Evolutionary conservation across 2,797 vertebrate genomes (phyloP).

Genomic region (Mormyrops boulengeri): DNA sequence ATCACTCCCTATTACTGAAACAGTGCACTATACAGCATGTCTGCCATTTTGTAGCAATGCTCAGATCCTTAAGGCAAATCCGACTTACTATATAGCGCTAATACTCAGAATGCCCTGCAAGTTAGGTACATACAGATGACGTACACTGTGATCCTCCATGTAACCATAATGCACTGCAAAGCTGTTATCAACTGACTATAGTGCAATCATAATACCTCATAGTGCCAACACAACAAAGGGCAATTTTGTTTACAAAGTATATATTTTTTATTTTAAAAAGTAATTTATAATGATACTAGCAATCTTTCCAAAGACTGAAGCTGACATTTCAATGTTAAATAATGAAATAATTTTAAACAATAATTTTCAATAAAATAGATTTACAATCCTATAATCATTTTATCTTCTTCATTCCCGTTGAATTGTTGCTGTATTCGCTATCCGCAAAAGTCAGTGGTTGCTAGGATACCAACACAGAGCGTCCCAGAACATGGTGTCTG

Average conservation of each 20-base stretch:
- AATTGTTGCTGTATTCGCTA: background rate
- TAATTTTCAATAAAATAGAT: background rate
- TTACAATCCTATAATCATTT: background rate
- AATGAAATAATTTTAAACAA: background rate
- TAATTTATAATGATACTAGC: background rate
- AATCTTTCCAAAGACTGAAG: background rate
- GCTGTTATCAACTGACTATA: background rate
- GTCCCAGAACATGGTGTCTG: background rate
- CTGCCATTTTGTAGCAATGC: background rate
- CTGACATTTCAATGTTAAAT: background rate
- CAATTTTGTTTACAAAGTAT: background rate
- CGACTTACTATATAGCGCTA: background rate
- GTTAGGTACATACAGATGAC: background rate
- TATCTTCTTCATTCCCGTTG: background rate
- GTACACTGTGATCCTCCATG: background rate
- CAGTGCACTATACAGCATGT: background rate
- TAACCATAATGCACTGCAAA: background rate
- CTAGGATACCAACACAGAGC: background rate
- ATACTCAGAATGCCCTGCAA: background rate
- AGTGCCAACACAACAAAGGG: background rate
- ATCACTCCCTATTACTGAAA: background rate
- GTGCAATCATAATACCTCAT: background rate
- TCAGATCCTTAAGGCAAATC: background rate
- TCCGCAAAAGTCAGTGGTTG: background rate
- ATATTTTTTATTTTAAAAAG: background rate